Conservation (phyloP, 2,113 vertebrate species). For the Passer montanus region DNA sequence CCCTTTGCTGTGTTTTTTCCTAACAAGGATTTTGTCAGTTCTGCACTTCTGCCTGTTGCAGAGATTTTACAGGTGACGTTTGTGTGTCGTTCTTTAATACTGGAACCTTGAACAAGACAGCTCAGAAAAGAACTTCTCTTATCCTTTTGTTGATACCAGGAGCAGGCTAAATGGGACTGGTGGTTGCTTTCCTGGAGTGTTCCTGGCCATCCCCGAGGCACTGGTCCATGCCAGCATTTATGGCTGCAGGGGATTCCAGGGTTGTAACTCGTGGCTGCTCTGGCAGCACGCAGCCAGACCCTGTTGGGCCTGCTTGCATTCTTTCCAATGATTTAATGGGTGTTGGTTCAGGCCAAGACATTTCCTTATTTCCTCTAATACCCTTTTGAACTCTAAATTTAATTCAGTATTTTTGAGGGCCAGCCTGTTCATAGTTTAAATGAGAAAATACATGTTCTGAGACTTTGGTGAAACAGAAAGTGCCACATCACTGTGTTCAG, state of each 20-base stretch:
- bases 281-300: background rate
- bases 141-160: background rate
- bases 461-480: background rate
- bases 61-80: background rate
- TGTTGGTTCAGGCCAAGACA: background rate
- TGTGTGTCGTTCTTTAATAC: background rate
- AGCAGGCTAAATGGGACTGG: accelerated
- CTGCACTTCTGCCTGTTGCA: background rate
- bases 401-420: background rate
- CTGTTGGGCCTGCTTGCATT: accelerated
- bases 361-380: background rate
- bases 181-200: background rate
- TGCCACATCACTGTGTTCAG: background rate
- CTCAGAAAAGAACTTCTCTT: background rate
- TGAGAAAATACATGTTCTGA: background rate
- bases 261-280: background rate
- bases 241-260: background rate
- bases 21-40: background rate
- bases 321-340: background rate
- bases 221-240: background rate
- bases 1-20: background rate
- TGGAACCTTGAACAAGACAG: background rate
- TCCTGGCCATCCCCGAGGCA: background rate
- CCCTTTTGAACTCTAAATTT: background rate
- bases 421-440: background rate